A percentile compares a stretch with the other conserved stretches of the same genome.
Evolutionary conservation across 2,797 vertebrate species (phyloP).

Genomic region (Myotis pilosus): DNA sequence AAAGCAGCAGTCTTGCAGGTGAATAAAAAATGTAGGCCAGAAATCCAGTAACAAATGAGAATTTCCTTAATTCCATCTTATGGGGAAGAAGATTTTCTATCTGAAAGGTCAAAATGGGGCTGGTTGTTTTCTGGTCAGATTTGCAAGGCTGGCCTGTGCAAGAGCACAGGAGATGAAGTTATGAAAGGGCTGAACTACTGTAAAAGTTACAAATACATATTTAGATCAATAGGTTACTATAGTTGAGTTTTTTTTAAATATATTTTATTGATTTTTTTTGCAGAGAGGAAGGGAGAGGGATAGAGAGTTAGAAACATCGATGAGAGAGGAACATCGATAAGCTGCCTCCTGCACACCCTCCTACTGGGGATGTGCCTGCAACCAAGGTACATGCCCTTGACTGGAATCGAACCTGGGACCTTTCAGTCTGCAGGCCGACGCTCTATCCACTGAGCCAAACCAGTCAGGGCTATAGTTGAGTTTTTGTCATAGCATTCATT

Average conservation of each 20-base stretch:
- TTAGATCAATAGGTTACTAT: slow-evolving; percentile 72
- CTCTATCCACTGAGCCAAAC: no score
- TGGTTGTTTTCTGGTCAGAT: neutral
- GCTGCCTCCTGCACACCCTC: no score
- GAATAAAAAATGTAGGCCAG: neutral
- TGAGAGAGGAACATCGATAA: no score
- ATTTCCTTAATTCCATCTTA: neutral
- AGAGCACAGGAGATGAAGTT: slow-evolving; percentile 58
- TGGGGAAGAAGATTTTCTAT: neutral
- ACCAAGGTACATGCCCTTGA: no score
- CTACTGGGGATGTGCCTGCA: no score
- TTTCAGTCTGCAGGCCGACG: no score
- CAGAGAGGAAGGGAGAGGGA: no score
- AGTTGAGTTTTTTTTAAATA: slow-evolving; percentile 20
- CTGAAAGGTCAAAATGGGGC: neutral
- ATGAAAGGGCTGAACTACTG: slow-evolving; percentile 69
- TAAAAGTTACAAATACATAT: slow-evolving; percentile 55
- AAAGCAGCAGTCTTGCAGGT: neutral
- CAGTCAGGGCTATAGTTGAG: slow-evolving; percentile 26
- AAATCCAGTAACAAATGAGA: neutral
- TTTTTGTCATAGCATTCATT: slow-evolving; percentile 78
- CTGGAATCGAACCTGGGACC: no score
- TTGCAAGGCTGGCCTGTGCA: slow-evolving; percentile 37
- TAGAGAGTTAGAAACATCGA: no score
- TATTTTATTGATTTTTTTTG: no score